Base-by-base conservation (phyloP, 2,888 invertebrate genomes). In the Catocala sponsa region DNA sequence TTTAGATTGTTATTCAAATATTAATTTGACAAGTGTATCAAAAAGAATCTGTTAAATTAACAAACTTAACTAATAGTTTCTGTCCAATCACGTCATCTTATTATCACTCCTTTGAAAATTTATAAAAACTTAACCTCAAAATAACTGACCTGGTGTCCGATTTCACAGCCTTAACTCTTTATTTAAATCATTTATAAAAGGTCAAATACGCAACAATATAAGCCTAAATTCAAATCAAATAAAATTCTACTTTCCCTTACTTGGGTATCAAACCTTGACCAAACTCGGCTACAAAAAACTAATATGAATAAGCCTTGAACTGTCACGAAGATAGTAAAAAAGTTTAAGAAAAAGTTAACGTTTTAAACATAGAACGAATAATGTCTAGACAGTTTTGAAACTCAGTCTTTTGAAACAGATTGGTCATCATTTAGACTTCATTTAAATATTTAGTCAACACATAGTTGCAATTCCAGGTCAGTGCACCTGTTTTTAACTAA, bases 251-350 rank as follows among this genome's bases (percentile, higher is more conserved):
- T 70, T 72, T 72, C 63, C 11, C 46, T 47, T 49, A 43, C 10
- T 33, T 25, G 33, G 56, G 33, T 60, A 63, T 64, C 48, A 41
- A 63, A 60, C 68, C 67, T 73, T 76, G 65, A 25, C 13, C 11
- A 33, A 57, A 41, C 54, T 49, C 41, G 44, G 53, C 38, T 32
- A 46, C 1, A 68, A 63, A 70, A 62, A 48, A 13, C 35, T 12
- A 53, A 48, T 42, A 41, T 43, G 12, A 33, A 47, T 9, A 41
- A 51, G 12, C 70, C 74, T 76, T 76, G 71, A 68, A 65, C 13
- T 38, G 47, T 61, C 52, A 58, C 55, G 42, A 55, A 53, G 10
- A 4, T 25, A 25, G 35, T 6, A 4, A 38, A 25, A 42, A 66
- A 15, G 0, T 4, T 1, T 0, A 0, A 46, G 42, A 68, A 46